Evolutionary conservation across 64 coral and sea anemone species (phyloP).

Genomic region (Stichodactyla helianthus): DNA sequence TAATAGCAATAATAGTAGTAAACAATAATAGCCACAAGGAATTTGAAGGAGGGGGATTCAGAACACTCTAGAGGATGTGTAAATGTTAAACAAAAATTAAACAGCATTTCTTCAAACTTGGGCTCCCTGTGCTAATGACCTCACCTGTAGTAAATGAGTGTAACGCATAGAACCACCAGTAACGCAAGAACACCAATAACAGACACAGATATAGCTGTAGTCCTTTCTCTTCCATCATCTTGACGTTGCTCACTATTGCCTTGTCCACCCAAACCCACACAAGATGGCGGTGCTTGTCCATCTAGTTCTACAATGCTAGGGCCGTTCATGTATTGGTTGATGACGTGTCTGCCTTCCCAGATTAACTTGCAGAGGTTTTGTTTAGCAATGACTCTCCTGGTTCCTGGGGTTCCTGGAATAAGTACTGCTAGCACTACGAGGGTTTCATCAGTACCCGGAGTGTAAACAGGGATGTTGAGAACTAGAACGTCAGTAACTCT

Average conservation of each 20-base stretch:
- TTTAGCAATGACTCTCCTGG: neutral
- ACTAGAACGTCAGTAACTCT: neutral
- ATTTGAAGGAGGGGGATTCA: no score
- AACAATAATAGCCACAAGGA: no score
- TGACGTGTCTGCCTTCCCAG: neutral
- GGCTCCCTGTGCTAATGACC: no score
- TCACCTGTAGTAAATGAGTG: neutral
- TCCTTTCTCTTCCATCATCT: neutral
- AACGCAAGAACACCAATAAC: neutral
- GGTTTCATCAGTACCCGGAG: neutral
- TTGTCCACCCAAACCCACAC: neutral
- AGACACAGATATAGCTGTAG: neutral
- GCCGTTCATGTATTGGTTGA: neutral
- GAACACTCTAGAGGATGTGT: no score
- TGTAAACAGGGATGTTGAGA: neutral
- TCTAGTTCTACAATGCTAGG: neutral
- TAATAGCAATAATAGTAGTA: no score
- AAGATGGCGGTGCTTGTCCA: neutral
- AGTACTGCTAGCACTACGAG: conserved; percentile 2
- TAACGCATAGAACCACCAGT: neutral
- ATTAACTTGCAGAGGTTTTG: neutral
- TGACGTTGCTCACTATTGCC: neutral
- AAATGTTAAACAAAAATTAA: no score
- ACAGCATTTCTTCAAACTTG: no score
- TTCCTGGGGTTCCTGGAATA: neutral